Evolutionary conservation across 2,888 invertebrate genomes (phyloP), one percentile per base, ranked within the genome.

Genomic region (Xanthorhoe spadicearia): DNA sequence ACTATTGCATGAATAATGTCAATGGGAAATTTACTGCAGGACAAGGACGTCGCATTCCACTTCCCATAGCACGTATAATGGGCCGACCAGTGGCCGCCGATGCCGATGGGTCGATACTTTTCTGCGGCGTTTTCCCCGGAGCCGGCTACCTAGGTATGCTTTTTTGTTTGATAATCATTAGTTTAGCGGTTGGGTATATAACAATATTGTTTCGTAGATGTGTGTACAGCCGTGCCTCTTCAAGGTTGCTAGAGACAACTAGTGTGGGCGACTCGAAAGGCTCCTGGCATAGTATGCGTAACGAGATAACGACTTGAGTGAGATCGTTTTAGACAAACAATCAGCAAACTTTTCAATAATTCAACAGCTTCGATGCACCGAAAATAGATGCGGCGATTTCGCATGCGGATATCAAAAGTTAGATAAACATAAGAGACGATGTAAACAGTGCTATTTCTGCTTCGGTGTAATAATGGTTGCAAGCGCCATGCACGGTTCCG

Each of bases 91-190:
- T 80, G 85, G 79, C 78, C 83, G 78, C 76, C 83, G 77, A 58
- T 64, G 64, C 72, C 82, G 75, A 77, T 85, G 84, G 92, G 90
- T 92, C 92, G 92, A 92, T 92, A 92, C 49, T 86, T 87, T 90
- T 90, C 89, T 88, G 90, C 90, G 86, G 87, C 86, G 80, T 86
- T 87, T 85, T 87, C 83, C 85, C 85, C 73, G 65, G 51, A 59
- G 57, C 71, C 65, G 69, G 69, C 66, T 64, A 56, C 55, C 66
- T 61, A 67, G 7, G 1, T 48, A 48, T 65, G 54, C 61, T 68
- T 72, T 62, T 64, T 68, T 64, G 64, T 61, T 65, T 69, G 67
- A 69, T 67, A 68, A 64, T 77, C 70, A 76, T 74, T 77, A 72
- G 72, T 74, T 78, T 75, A 66, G 77, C 69, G 69, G 64, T 64